Base-by-base conservation (phyloP, 92 coral and sea anemone genomes). In the Epizoanthus scotinus region DNA sequence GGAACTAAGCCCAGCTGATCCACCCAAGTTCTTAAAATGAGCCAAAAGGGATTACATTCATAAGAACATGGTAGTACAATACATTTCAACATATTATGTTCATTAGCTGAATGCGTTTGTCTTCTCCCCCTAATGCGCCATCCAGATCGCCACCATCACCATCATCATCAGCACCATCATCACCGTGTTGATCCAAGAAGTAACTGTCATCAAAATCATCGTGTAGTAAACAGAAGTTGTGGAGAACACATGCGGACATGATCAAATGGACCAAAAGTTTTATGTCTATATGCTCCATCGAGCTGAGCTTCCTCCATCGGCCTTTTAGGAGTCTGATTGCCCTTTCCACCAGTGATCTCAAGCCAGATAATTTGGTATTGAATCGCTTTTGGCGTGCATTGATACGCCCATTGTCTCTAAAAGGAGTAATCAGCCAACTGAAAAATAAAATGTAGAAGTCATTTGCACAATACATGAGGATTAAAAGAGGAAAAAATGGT, bases 171-270 rank as follows among this genome's bases (percentile, higher is more conserved):
- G 64, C 88, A 85, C 63, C 89, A 64, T 56, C 87, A 87, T 21
- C 86, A 78, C 83, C 87, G 71, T 58, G 29, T 8, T 52, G 62
- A 67, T 78, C 82, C 13, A 70, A 28, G 63, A 85, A 89, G 47
- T 87, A 87, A 22, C 81, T 67, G 14, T 81, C 79, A 67, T 90
- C 91, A 90, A 78, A 90, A 55, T 87, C 89, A 70, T 90, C 91
- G 29, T 82, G 78, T 3, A 87, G 78, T 8, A 90, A 78, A 36
- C 94, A 90, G 55, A 84, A 81, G 65, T 84, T 87, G 73, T 89
- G 90, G 60, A 89, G 71, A 13, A 90, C 94, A 82, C 86, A 84
- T 0, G 91, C 74, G 24, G 85, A 61, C 86, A 87, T 78, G 6
- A 87, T 90, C n/a, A 87, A 31, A 12, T 84, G 70, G 36, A 68